phyloP scores from a whole-genome alignment of 2,888 invertebrate genomes.

The Scaeva pyrastri region DNA sequence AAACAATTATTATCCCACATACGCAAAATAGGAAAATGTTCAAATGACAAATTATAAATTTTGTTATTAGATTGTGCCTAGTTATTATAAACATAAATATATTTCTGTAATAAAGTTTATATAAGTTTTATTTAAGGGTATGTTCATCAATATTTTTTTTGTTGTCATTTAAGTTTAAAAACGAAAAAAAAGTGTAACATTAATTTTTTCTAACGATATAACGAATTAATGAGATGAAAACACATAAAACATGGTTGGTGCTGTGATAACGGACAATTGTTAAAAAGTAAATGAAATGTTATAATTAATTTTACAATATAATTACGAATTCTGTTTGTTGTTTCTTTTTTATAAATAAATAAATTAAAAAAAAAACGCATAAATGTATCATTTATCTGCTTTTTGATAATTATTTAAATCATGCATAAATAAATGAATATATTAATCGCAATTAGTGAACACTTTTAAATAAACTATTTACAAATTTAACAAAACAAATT shows the following conservation, averaged over 20 bases:
- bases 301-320: conserved; percentile 53
- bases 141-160: conserved; percentile 38
- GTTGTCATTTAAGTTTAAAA: conserved; percentile 39
- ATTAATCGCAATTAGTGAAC: conserved; percentile 76
- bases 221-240: conserved; percentile 61
- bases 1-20: conserved; percentile 52
- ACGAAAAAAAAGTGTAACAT: conserved; percentile 53
- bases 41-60: conserved; percentile 71
- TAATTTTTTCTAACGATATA: conserved; percentile 61
- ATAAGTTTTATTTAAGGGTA: conserved; percentile 54
- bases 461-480: conserved; percentile 77
- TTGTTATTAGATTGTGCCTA: conserved; percentile 74
- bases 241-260: conserved; percentile 77
- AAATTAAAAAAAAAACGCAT: conserved; percentile 35
- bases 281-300: conserved; percentile 65
- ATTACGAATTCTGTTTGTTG: conserved; percentile 38
- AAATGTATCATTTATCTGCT: conserved; percentile 53
- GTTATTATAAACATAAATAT: conserved; percentile 69
- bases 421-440: conserved; percentile 66
- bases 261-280: conserved; percentile 79
- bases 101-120: conserved; percentile 67
- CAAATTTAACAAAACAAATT: conserved; percentile 76
- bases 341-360: conserved; percentile 24
- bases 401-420: conserved; percentile 64
- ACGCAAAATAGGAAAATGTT: conserved; percentile 68